Evolutionary conservation across 2,113 vertebrate genomes (phyloP).

Genomic region (Seriola dumerili): DNA sequence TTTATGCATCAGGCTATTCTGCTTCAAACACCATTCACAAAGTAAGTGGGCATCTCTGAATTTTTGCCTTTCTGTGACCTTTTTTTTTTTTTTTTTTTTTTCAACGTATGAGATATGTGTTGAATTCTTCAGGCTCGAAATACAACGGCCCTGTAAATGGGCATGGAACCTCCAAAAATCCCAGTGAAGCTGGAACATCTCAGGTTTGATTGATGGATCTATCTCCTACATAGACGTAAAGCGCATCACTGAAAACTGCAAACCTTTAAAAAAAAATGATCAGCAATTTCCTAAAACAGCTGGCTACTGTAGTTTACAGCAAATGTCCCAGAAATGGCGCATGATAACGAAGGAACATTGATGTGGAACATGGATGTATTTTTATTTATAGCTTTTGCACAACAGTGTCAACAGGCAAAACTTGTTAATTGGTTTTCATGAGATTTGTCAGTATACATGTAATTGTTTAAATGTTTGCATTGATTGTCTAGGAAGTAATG

Average conservation of each 20-base stretch:
- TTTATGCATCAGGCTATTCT: conserved; percentile 64
- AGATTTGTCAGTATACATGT: too few species aligned
- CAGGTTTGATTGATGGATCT: conserved; percentile 41
- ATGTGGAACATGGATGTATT: too few species aligned
- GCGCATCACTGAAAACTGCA: not conserved
- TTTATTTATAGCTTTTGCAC: too few species aligned
- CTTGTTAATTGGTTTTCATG: too few species aligned
- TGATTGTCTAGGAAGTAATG: not conserved
- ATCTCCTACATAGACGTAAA: not conserved
- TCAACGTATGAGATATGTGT: too few species aligned
- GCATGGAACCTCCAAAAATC: not conserved
- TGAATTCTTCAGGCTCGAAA: conserved; percentile 13
- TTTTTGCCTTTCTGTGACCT: too few species aligned
- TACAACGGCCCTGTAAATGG: not conserved
- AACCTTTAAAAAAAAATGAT: not conserved
- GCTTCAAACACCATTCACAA: not conserved
- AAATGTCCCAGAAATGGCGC: too few species aligned
- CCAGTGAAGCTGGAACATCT: not conserved
- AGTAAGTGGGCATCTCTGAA: conserved; percentile 4
- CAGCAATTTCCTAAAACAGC: not conserved
- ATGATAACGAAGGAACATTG: too few species aligned
- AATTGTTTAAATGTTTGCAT: not conserved
- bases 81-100: not conserved
- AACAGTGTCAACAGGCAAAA: too few species aligned
- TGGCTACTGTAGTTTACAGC: not conserved